A percentile compares a stretch with the other conserved stretches of the same genome.
Conservation (phyloP, 2,888 invertebrate species). For the Agrochola lota region DNA sequence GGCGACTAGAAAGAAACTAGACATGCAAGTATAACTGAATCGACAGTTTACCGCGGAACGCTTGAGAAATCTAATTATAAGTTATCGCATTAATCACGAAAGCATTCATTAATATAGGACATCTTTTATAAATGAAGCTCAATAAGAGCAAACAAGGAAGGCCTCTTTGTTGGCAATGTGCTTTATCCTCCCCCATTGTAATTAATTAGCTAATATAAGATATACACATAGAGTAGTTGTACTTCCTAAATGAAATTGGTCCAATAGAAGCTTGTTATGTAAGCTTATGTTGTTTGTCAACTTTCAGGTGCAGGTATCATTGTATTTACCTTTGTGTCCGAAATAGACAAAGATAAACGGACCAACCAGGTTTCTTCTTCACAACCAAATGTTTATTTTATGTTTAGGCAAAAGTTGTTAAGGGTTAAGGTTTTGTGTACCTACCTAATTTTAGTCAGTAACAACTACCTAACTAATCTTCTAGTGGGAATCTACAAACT, state of each 20-base stretch:
- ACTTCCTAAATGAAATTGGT: conserved; percentile 43
- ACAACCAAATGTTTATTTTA: conserved; percentile 41
- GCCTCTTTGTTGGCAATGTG: conserved; percentile 44
- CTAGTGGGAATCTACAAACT: conserved; percentile 1
- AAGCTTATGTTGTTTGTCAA: conserved; percentile 50
- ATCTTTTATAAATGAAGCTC: conserved; percentile 55
- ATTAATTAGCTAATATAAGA: conserved; percentile 53
- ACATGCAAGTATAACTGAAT: neutral
- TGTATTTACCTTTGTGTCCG: conserved; percentile 40
- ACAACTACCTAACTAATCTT: conserved; percentile 4
- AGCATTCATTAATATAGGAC: conserved; percentile 49
- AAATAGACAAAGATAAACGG: conserved; percentile 50
- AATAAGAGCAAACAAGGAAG: conserved; percentile 40
- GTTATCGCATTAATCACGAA: conserved; percentile 56
- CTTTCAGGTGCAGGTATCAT: conserved; percentile 26
- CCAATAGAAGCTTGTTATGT: conserved; percentile 46
- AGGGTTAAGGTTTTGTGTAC: conserved; percentile 15
- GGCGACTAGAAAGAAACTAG: conserved; percentile 9
- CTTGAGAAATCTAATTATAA: conserved; percentile 46
- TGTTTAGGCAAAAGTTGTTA: conserved; percentile 28
- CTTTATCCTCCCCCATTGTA: conserved; percentile 46
- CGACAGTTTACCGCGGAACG: neutral
- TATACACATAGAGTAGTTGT: conserved; percentile 19
- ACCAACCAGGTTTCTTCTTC: conserved; percentile 25
- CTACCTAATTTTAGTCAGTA: neutral